Evolutionary conservation across 2,888 invertebrate species (phyloP).

Genomic region (Drosophila eohydei): DNA sequence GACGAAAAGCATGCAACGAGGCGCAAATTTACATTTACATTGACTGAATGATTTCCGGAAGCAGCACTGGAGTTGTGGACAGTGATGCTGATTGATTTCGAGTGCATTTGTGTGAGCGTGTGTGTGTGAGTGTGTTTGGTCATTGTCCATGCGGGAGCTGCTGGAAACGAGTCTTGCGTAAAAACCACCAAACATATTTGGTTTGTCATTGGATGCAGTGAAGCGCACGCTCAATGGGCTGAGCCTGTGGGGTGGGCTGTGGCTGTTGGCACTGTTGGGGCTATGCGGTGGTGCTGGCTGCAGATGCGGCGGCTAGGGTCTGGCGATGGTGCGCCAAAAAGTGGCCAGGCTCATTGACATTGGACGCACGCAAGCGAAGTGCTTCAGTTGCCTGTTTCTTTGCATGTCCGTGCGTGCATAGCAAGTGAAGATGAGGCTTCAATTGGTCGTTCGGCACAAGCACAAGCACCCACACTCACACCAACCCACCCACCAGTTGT

Average conservation of each 20-base stretch:
- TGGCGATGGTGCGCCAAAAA: conserved; percentile 68
- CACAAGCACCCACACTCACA: conserved; percentile 24
- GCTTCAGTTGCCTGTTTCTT: conserved; percentile 50
- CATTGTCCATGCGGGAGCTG: conserved; percentile 30
- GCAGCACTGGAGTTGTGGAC: conserved; percentile 26
- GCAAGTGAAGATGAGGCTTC: conserved; percentile 61
- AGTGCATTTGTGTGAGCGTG: conserved; percentile 44
- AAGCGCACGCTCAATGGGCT: conserved; percentile 55
- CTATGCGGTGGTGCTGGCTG: not conserved
- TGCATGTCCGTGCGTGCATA: conserved; percentile 60
- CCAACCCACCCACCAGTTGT: not conserved
- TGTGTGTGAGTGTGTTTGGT: conserved; percentile 20
- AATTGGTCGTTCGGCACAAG: conserved; percentile 66
- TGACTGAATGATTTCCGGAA: conserved; percentile 69
- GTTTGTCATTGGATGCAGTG: conserved; percentile 79
- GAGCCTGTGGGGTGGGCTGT: not conserved
- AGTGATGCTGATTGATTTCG: conserved; percentile 72
- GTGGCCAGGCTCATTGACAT: conserved; percentile 77
- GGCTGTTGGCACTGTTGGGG: not conserved
- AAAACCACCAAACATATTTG: conserved; percentile 84
- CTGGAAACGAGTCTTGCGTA: conserved; percentile 62
- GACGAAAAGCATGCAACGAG: conserved; percentile 48
- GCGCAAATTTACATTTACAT: conserved; percentile 78
- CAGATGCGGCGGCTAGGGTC: conserved; percentile 44
- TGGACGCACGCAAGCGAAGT: conserved; percentile 51